Conservation (phyloP, 2,888 invertebrate genomes). For the Cephus spinipes region DNA sequence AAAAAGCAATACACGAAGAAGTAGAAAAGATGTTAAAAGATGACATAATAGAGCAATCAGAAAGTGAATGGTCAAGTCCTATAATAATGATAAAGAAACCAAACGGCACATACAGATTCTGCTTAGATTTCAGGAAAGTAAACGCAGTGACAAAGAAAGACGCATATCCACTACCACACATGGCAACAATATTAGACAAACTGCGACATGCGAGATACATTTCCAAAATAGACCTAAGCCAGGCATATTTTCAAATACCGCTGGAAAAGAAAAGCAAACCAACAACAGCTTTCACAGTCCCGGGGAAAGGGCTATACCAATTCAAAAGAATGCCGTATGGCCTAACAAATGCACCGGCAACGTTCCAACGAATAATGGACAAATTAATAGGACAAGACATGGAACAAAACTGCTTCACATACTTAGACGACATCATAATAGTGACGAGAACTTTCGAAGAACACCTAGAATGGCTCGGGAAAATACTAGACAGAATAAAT, state of each 20-base stretch:
- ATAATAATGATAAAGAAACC: slow-evolving; percentile 39
- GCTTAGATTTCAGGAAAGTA: slow-evolving; percentile 43
- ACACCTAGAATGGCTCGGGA: not conserved
- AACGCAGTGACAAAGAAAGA: slow-evolving; percentile 44
- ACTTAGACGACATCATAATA: not conserved
- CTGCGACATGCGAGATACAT: slow-evolving; percentile 43
- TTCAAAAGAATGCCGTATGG: slow-evolving; percentile 45
- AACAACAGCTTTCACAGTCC: slow-evolving; percentile 47
- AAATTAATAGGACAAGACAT: slow-evolving; percentile 26
- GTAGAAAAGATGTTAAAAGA: slow-evolving; percentile 44
- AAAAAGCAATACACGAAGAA: slow-evolving; percentile 26
- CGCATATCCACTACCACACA: slow-evolving; percentile 45
- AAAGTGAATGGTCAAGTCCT: slow-evolving; percentile 42
- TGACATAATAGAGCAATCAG: slow-evolving; percentile 43
- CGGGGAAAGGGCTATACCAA: slow-evolving; percentile 40
- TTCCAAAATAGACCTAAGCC: slow-evolving; percentile 41
- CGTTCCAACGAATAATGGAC: slow-evolving; percentile 39
- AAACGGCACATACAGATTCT: slow-evolving; percentile 38
- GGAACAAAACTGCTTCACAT: not conserved
- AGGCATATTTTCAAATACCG: slow-evolving; percentile 44
- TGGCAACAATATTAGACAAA: slow-evolving; percentile 39
- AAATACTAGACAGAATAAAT: not conserved
- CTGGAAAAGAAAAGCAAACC: slow-evolving; percentile 28
- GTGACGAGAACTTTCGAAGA: not conserved
- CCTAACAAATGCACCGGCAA: slow-evolving; percentile 39